A percentile compares a stretch with the other conserved stretches of the same genome.
Conservation (phyloP, 2,113 vertebrate species). For the Hassar affinis region DNA sequence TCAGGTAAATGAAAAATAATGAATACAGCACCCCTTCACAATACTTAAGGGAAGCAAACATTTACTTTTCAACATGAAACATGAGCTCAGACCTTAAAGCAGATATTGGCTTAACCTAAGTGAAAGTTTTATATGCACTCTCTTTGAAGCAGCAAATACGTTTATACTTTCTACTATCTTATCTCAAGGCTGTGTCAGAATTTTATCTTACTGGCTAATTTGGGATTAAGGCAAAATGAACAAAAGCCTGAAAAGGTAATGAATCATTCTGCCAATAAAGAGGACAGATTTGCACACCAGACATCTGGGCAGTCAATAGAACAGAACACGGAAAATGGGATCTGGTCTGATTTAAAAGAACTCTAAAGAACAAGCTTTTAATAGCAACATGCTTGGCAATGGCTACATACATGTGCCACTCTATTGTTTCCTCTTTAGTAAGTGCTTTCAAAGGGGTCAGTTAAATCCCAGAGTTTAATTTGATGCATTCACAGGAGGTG, state of each 20-base stretch:
- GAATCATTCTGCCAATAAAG: conserved; percentile 35
- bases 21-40: not conserved
- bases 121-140: conserved; percentile 56
- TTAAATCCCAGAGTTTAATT: conserved; percentile 72
- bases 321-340: conserved; percentile 51
- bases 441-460: conserved; percentile 68
- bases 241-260: conserved; percentile 8
- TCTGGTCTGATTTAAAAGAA: conserved; percentile 56
- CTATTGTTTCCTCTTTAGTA: conserved; percentile 62
- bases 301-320: conserved; percentile 39
- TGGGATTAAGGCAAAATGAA: conserved; percentile 36
- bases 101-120: conserved; percentile 46
- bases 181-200: conserved; percentile 48
- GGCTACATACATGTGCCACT: conserved; percentile 63
- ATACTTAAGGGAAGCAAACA: conserved; percentile 58
- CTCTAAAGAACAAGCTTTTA: conserved; percentile 60
- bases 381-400: conserved; percentile 62
- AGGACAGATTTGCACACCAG: conserved; percentile 33
- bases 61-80: conserved; percentile 60
- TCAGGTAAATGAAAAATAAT: not conserved
- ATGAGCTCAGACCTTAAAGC: conserved; percentile 47
- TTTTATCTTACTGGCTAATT: conserved; percentile 40
- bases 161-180: conserved; percentile 48
- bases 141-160: conserved; percentile 51
- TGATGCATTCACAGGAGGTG: conserved; percentile 65